Evolutionary conservation across 92 coral and sea anemone genomes (phyloP), one percentile per base, ranked within the genome.

Genomic region (Diadumene lineata): DNA sequence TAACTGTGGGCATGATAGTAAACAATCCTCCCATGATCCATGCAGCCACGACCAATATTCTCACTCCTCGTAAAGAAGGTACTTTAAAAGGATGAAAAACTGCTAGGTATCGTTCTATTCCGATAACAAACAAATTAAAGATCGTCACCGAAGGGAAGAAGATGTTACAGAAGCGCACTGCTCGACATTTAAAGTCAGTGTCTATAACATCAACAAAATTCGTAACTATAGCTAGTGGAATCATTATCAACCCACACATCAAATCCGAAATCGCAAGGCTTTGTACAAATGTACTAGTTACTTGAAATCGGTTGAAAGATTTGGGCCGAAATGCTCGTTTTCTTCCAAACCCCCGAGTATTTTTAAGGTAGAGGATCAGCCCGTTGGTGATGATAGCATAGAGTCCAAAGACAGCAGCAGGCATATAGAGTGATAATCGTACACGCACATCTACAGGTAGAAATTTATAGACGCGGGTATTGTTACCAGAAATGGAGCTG

Each of bases 81-180:
- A 70, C 9, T 7, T n/a, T 31, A n/a, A 70, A 50, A 0, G 75
- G 75, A 70, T 56, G 63, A 34, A 70, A 56, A 6, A 29, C 31
- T n/a, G 75, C 75, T 26, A 70, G 55, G 38, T 70, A 70, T n/a
- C 75, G 55, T 25, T 70, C 75, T 6, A 70, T 56, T 17, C 62
- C 75, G 0, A 70, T 70, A 19, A 48, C 62, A 18, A 69, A 30
- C 22, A 70, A 60, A 43, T 70, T 70, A 33, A 25, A 48, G 38
- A 70, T 50, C 9, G 75, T 70, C 11, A 70, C 48, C 21, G 51
- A 62, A 7, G 75, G 33, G 64, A 70, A 70, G 61, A 56, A 70
- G 18, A 70, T 50, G 51, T 50, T 70, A 31, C 48, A 13, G 24
- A 29, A 50, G 16, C 75, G 28, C 22, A 50, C 61, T 7, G 34